Evolutionary conservation across 2,888 invertebrate genomes (phyloP).

Genomic region (Hipparchia sbordonii): DNA sequence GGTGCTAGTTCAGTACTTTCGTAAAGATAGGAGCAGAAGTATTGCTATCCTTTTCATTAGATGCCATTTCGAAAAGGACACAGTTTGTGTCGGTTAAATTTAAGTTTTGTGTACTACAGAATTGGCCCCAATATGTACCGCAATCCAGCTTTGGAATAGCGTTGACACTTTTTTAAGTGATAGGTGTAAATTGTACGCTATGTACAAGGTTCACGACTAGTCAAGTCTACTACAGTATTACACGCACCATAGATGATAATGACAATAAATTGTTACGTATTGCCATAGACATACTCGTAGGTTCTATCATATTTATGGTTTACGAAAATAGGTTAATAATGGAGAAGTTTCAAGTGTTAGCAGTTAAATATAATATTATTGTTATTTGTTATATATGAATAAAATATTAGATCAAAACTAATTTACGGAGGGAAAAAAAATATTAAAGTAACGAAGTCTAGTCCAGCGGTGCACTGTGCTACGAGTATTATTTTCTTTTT

Average conservation of each 20-base stretch:
- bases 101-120: background rate
- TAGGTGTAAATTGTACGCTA: constrained; percentile 28
- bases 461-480: too few species aligned
- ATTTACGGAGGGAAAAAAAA: too few species aligned
- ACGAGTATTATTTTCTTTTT: too few species aligned
- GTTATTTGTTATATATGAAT: too few species aligned
- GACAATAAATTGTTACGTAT: constrained; percentile 38
- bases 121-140: background rate
- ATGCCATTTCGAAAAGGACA: background rate
- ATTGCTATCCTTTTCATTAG: background rate
- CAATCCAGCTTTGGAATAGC: constrained; percentile 21
- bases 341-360: too few species aligned
- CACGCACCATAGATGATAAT: constrained; percentile 41
- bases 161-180: constrained; percentile 34
- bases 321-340: too few species aligned
- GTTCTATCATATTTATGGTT: too few species aligned
- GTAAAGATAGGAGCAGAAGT: background rate
- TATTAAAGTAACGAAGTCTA: too few species aligned
- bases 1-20: too few species aligned
- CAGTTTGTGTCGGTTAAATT: background rate
- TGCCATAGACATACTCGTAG: constrained; percentile 29
- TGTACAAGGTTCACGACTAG: constrained; percentile 37
- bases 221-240: constrained; percentile 42
- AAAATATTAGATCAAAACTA: too few species aligned
- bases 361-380: too few species aligned